Percentiles rank a stretch among this genome's conserved stretches.
Conservation (phyloP, 1,140 invertebrate genomes). For the Ephestia elutella region DNA sequence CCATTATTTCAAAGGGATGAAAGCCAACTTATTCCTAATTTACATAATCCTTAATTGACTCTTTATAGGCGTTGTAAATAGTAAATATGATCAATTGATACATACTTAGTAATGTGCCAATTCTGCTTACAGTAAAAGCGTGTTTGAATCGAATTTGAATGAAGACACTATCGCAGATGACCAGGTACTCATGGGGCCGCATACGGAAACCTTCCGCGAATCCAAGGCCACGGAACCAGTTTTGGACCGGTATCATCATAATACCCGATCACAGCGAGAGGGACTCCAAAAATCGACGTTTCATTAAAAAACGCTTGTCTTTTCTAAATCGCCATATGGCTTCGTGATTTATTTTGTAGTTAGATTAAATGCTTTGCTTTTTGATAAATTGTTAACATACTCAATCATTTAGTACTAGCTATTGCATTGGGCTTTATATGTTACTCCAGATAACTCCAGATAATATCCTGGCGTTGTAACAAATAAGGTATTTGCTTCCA, state of each 20-base stretch:
- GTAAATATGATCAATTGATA: too few species aligned
- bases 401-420: too few species aligned
- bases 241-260: conserved; percentile 47
- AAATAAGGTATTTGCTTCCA: too few species aligned
- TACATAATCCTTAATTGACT: too few species aligned
- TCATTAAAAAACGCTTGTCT: background rate
- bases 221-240: conserved; percentile 51
- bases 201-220: conserved; percentile 43
- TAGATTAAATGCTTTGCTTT: background rate
- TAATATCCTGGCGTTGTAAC: too few species aligned
- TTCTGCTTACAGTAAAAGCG: background rate
- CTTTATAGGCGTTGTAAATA: too few species aligned
- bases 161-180: conserved; percentile 1
- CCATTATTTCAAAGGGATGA: too few species aligned
- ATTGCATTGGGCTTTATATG: too few species aligned
- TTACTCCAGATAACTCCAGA: too few species aligned
- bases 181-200: conserved; percentile 24
- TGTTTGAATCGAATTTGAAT: background rate
- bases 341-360: background rate
- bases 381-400: too few species aligned
- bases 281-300: background rate
- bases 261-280: conserved; percentile 11
- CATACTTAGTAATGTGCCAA: background rate
- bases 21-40: too few species aligned
- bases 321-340: background rate